phyloP scores from a whole-genome alignment of 1,140 invertebrate genomes.

The Nomia melanderi region DNA sequence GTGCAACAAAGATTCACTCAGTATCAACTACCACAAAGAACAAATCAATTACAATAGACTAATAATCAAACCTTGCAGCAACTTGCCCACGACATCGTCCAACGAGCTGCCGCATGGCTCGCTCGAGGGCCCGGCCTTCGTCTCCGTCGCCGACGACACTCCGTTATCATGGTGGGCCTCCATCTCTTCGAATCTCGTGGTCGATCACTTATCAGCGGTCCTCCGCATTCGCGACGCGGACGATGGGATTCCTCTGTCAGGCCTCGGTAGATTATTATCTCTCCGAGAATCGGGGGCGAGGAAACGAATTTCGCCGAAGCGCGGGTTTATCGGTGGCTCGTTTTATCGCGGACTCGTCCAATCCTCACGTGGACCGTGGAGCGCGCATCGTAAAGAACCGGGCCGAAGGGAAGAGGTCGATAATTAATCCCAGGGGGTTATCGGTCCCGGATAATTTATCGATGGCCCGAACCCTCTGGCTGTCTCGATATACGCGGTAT shows the following conservation, averaged over 20 bases:
- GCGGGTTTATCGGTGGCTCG: neutral
- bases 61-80: constrained; percentile 76
- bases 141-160: constrained; percentile 58
- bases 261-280: neutral
- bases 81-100: constrained; percentile 78
- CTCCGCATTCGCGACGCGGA: constrained; percentile 25
- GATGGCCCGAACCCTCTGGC: constrained; percentile 7
- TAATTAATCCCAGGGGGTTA: constrained; percentile 58
- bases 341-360: constrained; percentile 16
- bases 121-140: constrained; percentile 69
- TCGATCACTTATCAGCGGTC: constrained; percentile 3
- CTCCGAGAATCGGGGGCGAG: too few species aligned
- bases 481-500: neutral
- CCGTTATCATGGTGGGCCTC: constrained; percentile 59
- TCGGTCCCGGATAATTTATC: constrained; percentile 45
- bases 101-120: constrained; percentile 64
- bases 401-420: constrained; percentile 2
- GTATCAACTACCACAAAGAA: too few species aligned
- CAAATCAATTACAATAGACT: too few species aligned
- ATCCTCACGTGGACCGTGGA: constrained; percentile 18
- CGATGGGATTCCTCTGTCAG: neutral
- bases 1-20: too few species aligned
- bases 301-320: constrained; percentile 11
- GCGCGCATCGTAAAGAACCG: constrained; percentile 30
- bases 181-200: constrained; percentile 51